Base-by-base conservation (phyloP, 1,140 invertebrate species). In the Eciton burchellii region DNA sequence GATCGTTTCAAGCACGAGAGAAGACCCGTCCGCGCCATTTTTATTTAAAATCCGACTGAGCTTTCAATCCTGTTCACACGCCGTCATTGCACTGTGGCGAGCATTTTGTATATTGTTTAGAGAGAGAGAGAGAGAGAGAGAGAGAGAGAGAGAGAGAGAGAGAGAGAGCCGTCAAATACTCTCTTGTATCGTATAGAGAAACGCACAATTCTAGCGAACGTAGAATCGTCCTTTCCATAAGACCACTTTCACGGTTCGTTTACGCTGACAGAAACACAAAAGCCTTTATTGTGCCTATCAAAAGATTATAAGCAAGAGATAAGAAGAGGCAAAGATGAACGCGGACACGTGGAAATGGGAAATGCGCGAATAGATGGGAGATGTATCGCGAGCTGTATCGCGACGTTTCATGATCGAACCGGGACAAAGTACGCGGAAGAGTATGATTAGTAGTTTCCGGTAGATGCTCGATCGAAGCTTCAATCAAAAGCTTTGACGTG, bases 221-320 rank as follows among this genome's bases (percentile, higher is more conserved):
- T 82, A 74, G 49, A 68, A 16, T 82, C 29, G 74, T 19, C 60
- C 49, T 68, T 73, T 62, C 11, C 14, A 29, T 63, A 60, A 54
- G 49, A 71, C 19, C 70, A 71, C n/a, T 43, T 66, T 79, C 19
- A 63, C 19, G 43, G 57, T 83, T 76, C 66, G 83, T 91, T 91
- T 88, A 88, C 70, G 87, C 85, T 90, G 86, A 84, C 87, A 90
- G 72, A 87, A 88, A 68, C 60, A 85, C 77, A 76, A 54, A 90
- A 83, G 90, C 91, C 90, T 91, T 92, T 88, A 91, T 91, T 90
- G 89, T 91, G 91, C 90, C 90, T 92, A 91, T 87, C 82, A 85
- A 85, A 35, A 79, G 19, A 85, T 73, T 73, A 66, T 56, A 70
- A 63, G 49, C 21, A 81, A 49, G 26, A 71, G 16, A n/a, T n/a